Base-by-base conservation (phyloP, 2,797 vertebrate genomes). In the Hybognathus amarus region DNA sequence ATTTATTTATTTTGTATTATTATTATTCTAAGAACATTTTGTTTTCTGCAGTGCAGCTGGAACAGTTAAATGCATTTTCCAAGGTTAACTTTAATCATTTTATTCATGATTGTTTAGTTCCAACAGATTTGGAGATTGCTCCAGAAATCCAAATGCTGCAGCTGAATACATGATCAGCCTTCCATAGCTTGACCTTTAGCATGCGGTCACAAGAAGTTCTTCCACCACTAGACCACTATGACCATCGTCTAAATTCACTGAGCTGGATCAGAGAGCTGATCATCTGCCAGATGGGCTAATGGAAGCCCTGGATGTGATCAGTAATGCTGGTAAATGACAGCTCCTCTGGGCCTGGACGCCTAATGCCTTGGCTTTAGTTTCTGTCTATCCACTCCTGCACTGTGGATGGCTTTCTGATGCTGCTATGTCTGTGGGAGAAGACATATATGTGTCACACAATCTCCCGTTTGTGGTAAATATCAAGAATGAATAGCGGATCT, bases 261-360 rank as follows among this genome's bases (percentile, higher is more conserved):
- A 64, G 54, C 45, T 64, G 42, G 66, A 42, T 78, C 77, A 73
- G 22, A 38, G 47, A 24, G 22, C 47, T 69, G 45, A 73, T 67
- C 64, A 30, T 15, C 56, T 76, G 56, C 33, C 82, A 77, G 54
- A 70, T 15, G 27, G 33, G 45, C 71, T 81, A 80, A 80, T 71
- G 40, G 70, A 80, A 63, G 36, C 74, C n/a, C 45, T 77, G 68
- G 59, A 76, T 78, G 82, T 77, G 56, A 84, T 84, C 73, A 78
- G 74, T 76, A 67, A 78, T 64, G 45, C 71, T 76, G 47, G 56
- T 71, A 80, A 84, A 73, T 45, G 66, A 45, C 22, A 12, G 52
- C 63, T 80, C 45, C 24, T 61, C 63, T 61, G 59, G 61, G 59
- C 74, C 42, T 42, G 50, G 40, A 45, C 6, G 42, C 12, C 66